phyloP scores from a whole-genome alignment of 2,797 vertebrate genomes.

The Australoheros facetus region DNA sequence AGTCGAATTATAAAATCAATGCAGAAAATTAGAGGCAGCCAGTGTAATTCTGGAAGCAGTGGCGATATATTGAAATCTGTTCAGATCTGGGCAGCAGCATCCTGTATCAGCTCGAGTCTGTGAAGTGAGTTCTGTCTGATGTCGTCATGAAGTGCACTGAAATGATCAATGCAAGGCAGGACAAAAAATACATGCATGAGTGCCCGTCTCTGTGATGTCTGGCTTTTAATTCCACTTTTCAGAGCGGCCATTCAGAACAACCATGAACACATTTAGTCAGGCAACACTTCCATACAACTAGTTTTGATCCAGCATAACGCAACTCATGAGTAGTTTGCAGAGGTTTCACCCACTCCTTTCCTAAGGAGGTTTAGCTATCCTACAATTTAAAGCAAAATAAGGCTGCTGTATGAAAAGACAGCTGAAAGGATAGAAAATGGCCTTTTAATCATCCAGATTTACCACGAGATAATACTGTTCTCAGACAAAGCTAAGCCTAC shows the following conservation, averaged over 20 bases:
- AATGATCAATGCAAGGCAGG: not conserved
- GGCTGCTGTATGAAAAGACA: not conserved
- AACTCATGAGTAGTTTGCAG: not conserved
- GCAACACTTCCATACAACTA: not conserved
- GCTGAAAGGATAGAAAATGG: not conserved
- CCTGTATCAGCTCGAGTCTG: not conserved
- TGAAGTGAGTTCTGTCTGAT: not conserved
- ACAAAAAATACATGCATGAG: not conserved
- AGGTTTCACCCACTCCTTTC: not conserved
- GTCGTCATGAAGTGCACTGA: not conserved
- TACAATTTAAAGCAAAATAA: not conserved
- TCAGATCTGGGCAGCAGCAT: not conserved
- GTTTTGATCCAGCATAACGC: not conserved
- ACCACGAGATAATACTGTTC: not conserved
- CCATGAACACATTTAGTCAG: not conserved
- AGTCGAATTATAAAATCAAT: not conserved
- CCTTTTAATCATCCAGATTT: slow-evolving; percentile 9
- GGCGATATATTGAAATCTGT: not conserved
- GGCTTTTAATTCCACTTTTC: not conserved
- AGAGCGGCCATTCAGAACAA: not conserved
- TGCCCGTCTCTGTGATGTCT: not conserved
- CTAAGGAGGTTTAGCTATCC: not conserved
- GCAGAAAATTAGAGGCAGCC: not conserved
- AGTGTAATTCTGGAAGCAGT: not conserved
- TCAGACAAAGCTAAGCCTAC: slow-evolving; percentile 3